Conservation (phyloP, 2,888 invertebrate genomes). For the Eustalomyia histrio region DNA sequence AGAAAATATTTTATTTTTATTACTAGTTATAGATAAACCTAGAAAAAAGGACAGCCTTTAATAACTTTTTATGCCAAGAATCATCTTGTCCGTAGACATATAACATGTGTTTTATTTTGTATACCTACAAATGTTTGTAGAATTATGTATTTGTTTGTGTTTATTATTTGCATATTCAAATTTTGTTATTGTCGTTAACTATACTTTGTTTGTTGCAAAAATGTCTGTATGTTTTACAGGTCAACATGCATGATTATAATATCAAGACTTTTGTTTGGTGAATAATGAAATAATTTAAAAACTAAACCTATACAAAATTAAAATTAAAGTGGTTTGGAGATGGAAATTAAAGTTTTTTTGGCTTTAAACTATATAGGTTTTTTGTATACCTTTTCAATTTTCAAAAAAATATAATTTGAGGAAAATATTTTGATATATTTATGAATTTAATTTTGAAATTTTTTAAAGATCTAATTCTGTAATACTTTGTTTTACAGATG, state of each 20-base stretch:
- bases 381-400: too few species aligned
- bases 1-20: too few species aligned
- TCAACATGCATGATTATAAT: neutral
- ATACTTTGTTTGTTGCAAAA: neutral
- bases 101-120: slow-evolving; percentile 45
- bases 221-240: slow-evolving; percentile 18
- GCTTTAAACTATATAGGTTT: too few species aligned
- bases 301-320: neutral
- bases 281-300: neutral
- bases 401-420: too few species aligned
- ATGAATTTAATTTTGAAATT: too few species aligned
- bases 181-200: slow-evolving; percentile 5
- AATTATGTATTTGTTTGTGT: neutral
- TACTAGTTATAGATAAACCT: too few species aligned
- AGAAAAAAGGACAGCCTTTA: too few species aligned
- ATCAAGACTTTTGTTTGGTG: neutral
- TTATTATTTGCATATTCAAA: slow-evolving; percentile 38
- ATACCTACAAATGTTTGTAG: slow-evolving; percentile 1
- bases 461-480: too few species aligned
- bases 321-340: neutral
- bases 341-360: too few species aligned
- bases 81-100: slow-evolving; percentile 30
- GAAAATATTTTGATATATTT: too few species aligned
- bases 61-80: neutral
- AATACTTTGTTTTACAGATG: too few species aligned